Percentiles rank a stretch among this genome's conserved stretches.
Conservation (phyloP, 2,797 vertebrate species). For the Phoebastria nigripes region DNA sequence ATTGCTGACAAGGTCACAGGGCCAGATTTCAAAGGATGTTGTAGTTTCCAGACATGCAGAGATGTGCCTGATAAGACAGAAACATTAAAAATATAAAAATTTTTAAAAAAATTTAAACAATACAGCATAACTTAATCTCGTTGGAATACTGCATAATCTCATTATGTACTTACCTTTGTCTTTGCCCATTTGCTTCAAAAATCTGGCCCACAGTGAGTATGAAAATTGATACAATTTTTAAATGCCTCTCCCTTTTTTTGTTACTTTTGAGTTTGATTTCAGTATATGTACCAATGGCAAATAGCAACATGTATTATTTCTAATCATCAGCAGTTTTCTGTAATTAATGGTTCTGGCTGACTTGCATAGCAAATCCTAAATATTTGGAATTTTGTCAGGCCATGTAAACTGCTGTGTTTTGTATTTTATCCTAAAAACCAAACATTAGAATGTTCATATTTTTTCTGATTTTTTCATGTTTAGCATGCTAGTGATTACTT, state of each 20-base stretch:
- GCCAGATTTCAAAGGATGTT: not conserved
- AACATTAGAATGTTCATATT: not conserved
- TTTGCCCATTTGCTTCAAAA: conserved; percentile 12
- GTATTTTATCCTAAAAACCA: not conserved
- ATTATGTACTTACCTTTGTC: not conserved
- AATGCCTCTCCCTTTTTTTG: not conserved
- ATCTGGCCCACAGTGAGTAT: not conserved
- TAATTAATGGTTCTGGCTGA: not conserved
- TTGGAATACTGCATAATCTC: not conserved
- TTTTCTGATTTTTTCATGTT: not conserved
- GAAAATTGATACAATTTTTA: not conserved
- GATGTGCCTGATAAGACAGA: not conserved
- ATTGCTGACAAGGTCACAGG: not conserved
- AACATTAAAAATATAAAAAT: not conserved
- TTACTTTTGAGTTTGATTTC: not conserved
- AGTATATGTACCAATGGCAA: not conserved
- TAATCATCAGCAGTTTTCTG: not conserved
- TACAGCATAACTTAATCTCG: not conserved
- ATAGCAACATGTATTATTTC: not conserved
- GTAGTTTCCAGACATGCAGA: not conserved
- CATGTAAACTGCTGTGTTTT: not conserved
- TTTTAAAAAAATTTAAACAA: not conserved
- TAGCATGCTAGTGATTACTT: not conserved
- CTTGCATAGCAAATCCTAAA: not conserved
- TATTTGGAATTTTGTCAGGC: not conserved